Base-by-base conservation (phyloP, 1,140 invertebrate genomes). In the Mesaphorura yosii region DNA sequence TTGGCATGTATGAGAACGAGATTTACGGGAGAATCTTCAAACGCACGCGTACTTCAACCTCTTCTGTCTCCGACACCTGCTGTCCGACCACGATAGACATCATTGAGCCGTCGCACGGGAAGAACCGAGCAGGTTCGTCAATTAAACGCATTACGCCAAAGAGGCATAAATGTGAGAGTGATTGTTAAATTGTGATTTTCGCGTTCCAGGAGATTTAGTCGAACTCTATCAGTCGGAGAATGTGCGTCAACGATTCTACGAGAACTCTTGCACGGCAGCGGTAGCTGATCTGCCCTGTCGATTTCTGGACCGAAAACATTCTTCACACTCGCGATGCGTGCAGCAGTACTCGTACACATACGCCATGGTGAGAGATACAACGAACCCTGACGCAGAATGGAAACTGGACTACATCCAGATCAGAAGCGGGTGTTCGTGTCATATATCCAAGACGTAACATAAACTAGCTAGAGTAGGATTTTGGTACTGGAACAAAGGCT, bases 321-420 rank as follows among this genome's bases (percentile, higher is more conserved):
- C 75, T 64, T 77, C 78, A 57, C 75, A 78, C 45, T 86, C 85
- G 3, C 72, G 75, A 62, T 91, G 87, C 70, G 79, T 84, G 10
- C 86, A 89, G 68, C 81, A 82, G 67, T 85, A 82, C 68, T 83
- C 82, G n/a, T 89, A 82, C 65, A 79, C 81, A 1, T 91, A 89
- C 69, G 87, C 86, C 14, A 75, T 89, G 49, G 81, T 88, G 23
- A 73, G 67, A 39, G 70, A 75, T 5, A 69, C 59, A 17, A 68
- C 76, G 38, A 67, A 73, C 28, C 68, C 40, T n/a, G 45, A 49
- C 28, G 4, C 68, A 7, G 65, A 67, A 19, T 87, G 82, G 79
- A 78, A 78, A 48, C 71, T 90, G 65, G 87, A 88, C 69, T 86
- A 88, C 70, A 86, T 89, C 57, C 73, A 73, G 61, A 77, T 89